phyloP scores from a whole-genome alignment of 2,113 vertebrate species.

The Centropus unirufus region DNA sequence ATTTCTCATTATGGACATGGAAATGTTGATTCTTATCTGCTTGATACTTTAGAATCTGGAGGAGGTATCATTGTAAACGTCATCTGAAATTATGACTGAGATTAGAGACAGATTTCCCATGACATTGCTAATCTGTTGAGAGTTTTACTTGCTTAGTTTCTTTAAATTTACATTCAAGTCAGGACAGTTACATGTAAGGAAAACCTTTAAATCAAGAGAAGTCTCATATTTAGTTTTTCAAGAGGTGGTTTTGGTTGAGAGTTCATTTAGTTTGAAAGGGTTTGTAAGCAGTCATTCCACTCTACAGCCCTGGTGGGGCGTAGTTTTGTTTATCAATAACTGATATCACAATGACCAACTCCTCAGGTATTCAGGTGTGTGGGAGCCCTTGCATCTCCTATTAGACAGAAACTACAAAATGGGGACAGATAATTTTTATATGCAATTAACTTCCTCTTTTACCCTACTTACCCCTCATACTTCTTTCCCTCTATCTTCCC shows the following conservation, averaged over 20 bases:
- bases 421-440: constrained; percentile 80
- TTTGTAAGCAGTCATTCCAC: constrained; percentile 66
- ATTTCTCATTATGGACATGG: constrained; percentile 77
- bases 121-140: constrained; percentile 59
- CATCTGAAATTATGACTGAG: constrained; percentile 52
- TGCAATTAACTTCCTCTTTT: constrained; percentile 76
- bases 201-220: constrained; percentile 42
- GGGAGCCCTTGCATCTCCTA: constrained; percentile 74
- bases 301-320: constrained; percentile 34
- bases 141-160: constrained; percentile 54
- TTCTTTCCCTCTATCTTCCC: background rate
- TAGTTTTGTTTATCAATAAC: constrained; percentile 64
- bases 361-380: constrained; percentile 83
- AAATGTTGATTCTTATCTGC: constrained; percentile 80
- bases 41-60: constrained; percentile 75
- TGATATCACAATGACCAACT: constrained; percentile 76
- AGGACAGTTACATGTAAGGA: background rate
- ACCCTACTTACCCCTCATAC: constrained; percentile 25
- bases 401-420: constrained; percentile 72
- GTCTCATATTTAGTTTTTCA: constrained; percentile 21
- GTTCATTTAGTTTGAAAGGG: background rate
- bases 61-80: constrained; percentile 72
- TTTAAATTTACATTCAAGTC: constrained; percentile 7
- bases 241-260: constrained; percentile 1
- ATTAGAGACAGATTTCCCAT: constrained; percentile 70